Evolutionary conservation across 2,888 invertebrate genomes (phyloP), one percentile per base, ranked within the genome.

Genomic region (Entomobrya proxima): DNA sequence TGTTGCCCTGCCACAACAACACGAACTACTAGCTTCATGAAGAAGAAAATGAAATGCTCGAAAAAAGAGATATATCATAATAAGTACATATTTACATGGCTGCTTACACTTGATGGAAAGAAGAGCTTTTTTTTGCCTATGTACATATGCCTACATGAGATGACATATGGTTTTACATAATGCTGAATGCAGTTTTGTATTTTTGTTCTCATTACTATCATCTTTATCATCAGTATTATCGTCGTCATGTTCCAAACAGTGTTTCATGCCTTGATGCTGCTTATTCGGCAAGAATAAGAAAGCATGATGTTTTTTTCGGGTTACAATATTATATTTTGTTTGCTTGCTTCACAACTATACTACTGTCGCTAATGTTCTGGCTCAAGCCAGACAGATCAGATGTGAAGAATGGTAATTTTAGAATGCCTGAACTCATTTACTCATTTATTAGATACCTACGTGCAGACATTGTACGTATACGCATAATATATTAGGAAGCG

Each of bases 361-460:
- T 47, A 15, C n/a, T 4, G 40, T 69, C n/a, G 69, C 69, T 69
- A 44, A 15, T 58, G 30, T 58, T 69, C 47, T 69, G 69, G 69
- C 69, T 69, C 69, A n/a, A n/a, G n/a, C n/a, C n/a, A n/a, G n/a
- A n/a, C n/a, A n/a, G n/a, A n/a, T n/a, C n/a, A 40, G 69, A 69
- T 40, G 44, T 69, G 69, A 69, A 69, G 69, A 69, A 69, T 69
- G 69, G 69, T 69, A 69, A 69, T 69, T 69, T 69, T 69, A 69
- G 69, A 69, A 69, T 69, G 44, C 69, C 47, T 69, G 69, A 69
- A 47, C 69, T 69, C 69, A 47, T 69, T 69, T 69, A 47, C 69
- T 69, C 69, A 47, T 69, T 69, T 69, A 69, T 69, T 69, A 67
- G 67, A 67, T 67, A 67, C 67, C 40, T 40, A 37, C 40, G 27